Evolutionary conservation across 2,888 invertebrate genomes (phyloP), one percentile per base, ranked within the genome.

Genomic region (Torymus auratus): DNA sequence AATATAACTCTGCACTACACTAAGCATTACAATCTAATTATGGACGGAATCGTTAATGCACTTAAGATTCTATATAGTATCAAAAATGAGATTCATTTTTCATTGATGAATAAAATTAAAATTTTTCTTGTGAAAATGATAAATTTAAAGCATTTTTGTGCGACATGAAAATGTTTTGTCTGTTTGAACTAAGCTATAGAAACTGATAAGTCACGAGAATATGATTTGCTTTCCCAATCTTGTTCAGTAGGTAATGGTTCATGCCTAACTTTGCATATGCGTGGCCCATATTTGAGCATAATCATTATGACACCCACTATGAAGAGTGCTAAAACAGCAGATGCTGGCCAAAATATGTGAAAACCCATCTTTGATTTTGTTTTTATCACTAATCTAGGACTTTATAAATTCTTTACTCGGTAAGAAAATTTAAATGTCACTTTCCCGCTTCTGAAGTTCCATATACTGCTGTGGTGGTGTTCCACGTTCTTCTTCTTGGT

Each of bases 281-380:
- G 92, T 20, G 95, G 93, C 0, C 97, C 97, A 89, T 93, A 96
- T 84, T 95, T 94, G 23, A 97, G 90, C 86, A 97, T 93, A 14
- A 95, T 86, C 84, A 97, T 94, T 81, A 97, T 96, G 4, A 96
- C 94, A 83, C 94, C 93, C 52, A 96, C 92, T 52, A 96, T 93
- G 86, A 96, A 94, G 84, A 97, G 91, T 12, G 95, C 94, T 52
- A 97, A 88, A 41, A 94, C 93, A 15, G 96, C 95, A 52, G 95
- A 92, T 0, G 95, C 95, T 0, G 97, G 97, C 93, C 95, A 97
- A 83, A 95, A 93, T 82, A 96, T 92, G 83, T 96, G 93, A 86
- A 96, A 93, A 86, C 94, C 93, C 94, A 95, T 95, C 72, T 86
- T 88, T 13, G 17, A 70, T 11, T 71, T 12, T 74, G 62, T 60